A percentile compares a stretch with the other conserved stretches of the same genome.
Evolutionary conservation across 1,140 invertebrate species (phyloP).

Genomic region (Stenopsyche tienmushanensis): DNA sequence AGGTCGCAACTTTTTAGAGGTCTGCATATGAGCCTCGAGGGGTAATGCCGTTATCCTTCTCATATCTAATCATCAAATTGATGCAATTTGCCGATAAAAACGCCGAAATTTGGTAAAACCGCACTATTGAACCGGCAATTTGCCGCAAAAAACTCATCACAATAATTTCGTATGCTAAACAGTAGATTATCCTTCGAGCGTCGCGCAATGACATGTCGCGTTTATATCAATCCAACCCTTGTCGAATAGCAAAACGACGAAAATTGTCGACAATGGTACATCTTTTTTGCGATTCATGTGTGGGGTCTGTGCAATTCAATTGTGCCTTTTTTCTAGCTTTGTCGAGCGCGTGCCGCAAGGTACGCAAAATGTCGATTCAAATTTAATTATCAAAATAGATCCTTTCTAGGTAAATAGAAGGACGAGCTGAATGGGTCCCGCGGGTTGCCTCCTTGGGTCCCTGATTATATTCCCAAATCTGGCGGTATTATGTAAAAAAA

Average conservation of each 20-base stretch:
- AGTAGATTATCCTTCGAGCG: not conserved
- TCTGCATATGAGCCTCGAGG: too few relatives aligned
- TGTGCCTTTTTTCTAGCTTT: not conserved
- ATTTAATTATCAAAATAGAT: slow-evolving; percentile 24
- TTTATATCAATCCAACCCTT: not conserved
- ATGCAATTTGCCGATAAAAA: too few relatives aligned
- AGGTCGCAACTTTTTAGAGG: too few relatives aligned
- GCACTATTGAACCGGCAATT: too few relatives aligned
- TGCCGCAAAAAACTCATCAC: too few relatives aligned
- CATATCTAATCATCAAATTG: too few relatives aligned
- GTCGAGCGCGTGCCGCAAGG: slow-evolving; percentile 17
- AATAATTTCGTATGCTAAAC: too few relatives aligned
- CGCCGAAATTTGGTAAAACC: too few relatives aligned
- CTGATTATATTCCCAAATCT: not conserved
- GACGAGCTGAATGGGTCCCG: not conserved
- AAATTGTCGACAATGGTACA: slow-evolving; percentile 14
- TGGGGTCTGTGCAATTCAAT: slow-evolving; percentile 6
- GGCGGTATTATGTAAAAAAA: too few relatives aligned
- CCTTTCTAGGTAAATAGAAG: slow-evolving; percentile 11
- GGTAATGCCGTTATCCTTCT: too few relatives aligned
- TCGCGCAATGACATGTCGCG: not conserved
- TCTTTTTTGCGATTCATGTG: slow-evolving; percentile 1
- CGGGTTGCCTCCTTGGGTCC: not conserved
- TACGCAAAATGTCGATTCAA: slow-evolving; percentile 24
- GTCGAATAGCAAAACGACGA: slow-evolving; percentile 18